phyloP scores from a whole-genome alignment of 2,888 invertebrate genomes.

The Pristionchus entomophagus region DNA sequence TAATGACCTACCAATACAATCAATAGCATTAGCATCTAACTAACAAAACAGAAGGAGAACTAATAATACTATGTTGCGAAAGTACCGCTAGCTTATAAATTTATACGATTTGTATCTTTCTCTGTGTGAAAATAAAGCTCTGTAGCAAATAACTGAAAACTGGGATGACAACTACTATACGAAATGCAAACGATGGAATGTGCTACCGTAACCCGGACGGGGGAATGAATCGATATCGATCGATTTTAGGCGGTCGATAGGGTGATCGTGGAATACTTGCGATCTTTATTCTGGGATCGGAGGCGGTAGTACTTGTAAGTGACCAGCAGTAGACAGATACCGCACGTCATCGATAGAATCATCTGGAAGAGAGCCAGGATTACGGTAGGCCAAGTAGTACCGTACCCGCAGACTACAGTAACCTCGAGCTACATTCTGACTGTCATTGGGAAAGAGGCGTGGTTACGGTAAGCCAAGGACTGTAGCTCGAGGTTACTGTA shows the following conservation, averaged over 20 bases:
- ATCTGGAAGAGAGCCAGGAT: background rate
- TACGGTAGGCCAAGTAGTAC: too few relatives aligned
- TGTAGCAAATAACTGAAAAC: background rate
- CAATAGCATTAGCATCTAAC: background rate
- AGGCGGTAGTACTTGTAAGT: slow-evolving; percentile 47
- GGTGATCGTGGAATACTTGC: slow-evolving; percentile 22
- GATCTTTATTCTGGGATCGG: background rate
- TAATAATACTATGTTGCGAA: background rate
- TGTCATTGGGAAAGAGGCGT: too few relatives aligned
- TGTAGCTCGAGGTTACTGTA: too few relatives aligned
- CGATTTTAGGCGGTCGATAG: background rate
- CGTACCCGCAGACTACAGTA: too few relatives aligned
- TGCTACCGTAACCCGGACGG: background rate
- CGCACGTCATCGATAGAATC: background rate
- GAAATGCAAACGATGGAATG: background rate
- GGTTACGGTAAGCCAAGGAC: too few relatives aligned
- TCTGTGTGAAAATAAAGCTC: background rate
- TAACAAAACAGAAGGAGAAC: too few relatives aligned
- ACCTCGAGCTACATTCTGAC: too few relatives aligned
- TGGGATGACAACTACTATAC: background rate
- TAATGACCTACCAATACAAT: too few relatives aligned
- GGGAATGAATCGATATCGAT: background rate
- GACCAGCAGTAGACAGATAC: background rate
- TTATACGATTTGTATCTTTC: background rate
- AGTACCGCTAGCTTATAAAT: background rate